phyloP scores from a whole-genome alignment of 2,888 invertebrate species.

The Synergus itoensis region DNA sequence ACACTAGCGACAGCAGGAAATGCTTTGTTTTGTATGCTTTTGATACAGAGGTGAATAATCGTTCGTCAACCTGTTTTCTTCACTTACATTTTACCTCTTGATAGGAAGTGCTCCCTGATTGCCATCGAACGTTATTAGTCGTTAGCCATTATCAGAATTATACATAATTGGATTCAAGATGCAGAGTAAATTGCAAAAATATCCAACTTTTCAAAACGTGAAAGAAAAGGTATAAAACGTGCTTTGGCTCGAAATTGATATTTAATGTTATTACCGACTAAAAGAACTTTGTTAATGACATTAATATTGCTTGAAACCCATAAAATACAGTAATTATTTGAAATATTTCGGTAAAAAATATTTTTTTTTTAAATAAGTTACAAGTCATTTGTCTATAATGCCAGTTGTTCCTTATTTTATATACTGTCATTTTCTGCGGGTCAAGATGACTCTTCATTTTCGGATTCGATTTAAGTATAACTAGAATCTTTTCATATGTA shows the following conservation, averaged over 20 bases:
- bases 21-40: constrained; percentile 30
- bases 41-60: constrained; percentile 7
- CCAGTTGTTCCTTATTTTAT: background rate
- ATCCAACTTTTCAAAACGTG: background rate
- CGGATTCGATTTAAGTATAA: background rate
- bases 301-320: background rate
- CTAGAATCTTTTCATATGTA: constrained; percentile 12
- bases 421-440: background rate
- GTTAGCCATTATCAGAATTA: constrained; percentile 37
- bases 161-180: constrained; percentile 34
- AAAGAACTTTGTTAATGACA: background rate
- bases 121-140: constrained; percentile 34
- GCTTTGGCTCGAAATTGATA: background rate
- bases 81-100: constrained; percentile 31
- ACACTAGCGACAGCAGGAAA: constrained; percentile 12
- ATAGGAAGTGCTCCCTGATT: constrained; percentile 34
- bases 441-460: constrained; percentile 17
- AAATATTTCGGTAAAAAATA: background rate
- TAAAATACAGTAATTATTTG: background rate
- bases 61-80: constrained; percentile 38
- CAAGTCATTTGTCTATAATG: background rate
- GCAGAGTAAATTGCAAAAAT: constrained; percentile 32
- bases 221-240: background rate
- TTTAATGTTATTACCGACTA: background rate
- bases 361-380: background rate